Percentiles rank a stretch among this genome's conserved stretches.
Conservation (phyloP, 2,888 invertebrate species). For the Nematopogon swammerdamellus region DNA sequence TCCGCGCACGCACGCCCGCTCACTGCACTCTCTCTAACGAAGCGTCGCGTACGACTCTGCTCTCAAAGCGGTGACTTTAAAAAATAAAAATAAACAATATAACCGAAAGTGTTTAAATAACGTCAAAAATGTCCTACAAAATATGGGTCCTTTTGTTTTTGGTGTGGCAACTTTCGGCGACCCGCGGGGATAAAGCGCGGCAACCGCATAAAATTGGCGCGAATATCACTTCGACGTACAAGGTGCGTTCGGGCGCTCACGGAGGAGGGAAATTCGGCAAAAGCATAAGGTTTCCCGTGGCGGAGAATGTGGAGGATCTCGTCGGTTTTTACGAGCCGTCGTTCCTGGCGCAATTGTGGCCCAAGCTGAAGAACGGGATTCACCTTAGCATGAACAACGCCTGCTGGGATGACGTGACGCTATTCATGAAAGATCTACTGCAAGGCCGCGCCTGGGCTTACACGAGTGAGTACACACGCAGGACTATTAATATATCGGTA, state of each 20-base stretch:
- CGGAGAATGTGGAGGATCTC: constrained; percentile 25
- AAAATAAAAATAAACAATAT: too few relatives aligned
- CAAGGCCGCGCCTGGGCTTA: constrained; percentile 50
- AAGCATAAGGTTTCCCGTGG: neutral
- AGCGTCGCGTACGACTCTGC: too few relatives aligned
- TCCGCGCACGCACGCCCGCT: too few relatives aligned
- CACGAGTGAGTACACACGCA: constrained; percentile 51
- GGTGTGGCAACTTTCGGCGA: neutral
- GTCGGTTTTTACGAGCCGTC: constrained; percentile 43
- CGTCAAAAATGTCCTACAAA: too few relatives aligned
- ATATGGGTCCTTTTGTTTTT: neutral
- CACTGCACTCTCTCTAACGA: too few relatives aligned
- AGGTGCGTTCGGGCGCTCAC: neutral
- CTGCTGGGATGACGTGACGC: constrained; percentile 42
- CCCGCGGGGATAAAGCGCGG: neutral
- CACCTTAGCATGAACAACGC: constrained; percentile 32
- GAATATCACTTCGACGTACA: neutral
- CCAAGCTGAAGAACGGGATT: constrained; percentile 34
- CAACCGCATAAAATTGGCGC: neutral
- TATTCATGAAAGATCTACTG: constrained; percentile 36
- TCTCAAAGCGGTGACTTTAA: too few relatives aligned
- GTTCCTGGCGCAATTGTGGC: constrained; percentile 43
- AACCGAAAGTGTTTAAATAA: too few relatives aligned
- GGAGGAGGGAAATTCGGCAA: neutral
- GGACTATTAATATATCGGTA: too few relatives aligned